phyloP scores from a whole-genome alignment of 2,797 vertebrate genomes.

The Melanotaenia boesemani region DNA sequence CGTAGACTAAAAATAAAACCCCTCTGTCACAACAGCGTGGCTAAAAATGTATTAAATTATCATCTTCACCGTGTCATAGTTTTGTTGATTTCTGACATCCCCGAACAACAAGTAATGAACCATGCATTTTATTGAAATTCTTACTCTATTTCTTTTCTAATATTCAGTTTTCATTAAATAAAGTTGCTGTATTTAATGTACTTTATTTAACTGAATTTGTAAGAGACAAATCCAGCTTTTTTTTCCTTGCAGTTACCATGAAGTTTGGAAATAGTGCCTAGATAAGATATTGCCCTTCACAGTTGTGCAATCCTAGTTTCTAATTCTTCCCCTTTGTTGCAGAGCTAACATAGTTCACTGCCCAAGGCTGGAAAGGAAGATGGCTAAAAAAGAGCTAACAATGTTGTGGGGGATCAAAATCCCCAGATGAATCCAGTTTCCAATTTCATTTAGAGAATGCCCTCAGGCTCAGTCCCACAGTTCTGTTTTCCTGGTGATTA shows the following conservation, averaged over 20 bases:
- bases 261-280: conserved; percentile 11
- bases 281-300: conserved; percentile 15
- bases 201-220: neutral
- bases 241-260: neutral
- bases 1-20: neutral
- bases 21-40: neutral
- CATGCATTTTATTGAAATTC: neutral
- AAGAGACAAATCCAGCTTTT: neutral
- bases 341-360: conserved; percentile 31
- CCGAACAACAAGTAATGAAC: neutral
- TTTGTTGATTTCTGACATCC: neutral
- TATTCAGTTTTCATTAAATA: neutral
- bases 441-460: conserved; percentile 53
- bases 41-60: neutral
- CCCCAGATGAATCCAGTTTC: conserved; percentile 51
- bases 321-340: conserved; percentile 22
- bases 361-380: conserved; percentile 46
- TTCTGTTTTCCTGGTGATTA: conserved; percentile 60
- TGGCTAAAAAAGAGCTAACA: conserved; percentile 52
- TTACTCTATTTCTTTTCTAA: neutral
- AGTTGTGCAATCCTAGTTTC: conserved; percentile 31
- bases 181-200: neutral
- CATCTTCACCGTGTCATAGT: neutral
- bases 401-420: conserved; percentile 53
- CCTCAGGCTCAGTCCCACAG: conserved; percentile 37